phyloP scores from a whole-genome alignment of 92 coral and sea anemone genomes.

The Scolanthus callimorphus region DNA sequence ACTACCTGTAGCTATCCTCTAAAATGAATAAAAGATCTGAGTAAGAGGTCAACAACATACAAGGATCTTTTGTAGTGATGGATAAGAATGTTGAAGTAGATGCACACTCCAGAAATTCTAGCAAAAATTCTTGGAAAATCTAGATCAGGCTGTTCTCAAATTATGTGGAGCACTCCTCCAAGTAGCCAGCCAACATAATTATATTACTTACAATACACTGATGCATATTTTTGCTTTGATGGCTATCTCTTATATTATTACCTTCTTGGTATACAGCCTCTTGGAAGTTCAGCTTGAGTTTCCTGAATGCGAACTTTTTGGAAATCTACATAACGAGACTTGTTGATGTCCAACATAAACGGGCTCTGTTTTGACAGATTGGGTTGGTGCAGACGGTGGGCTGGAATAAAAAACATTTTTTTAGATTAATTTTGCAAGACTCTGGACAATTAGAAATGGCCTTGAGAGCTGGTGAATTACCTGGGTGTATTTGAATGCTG shows the following conservation, averaged over 20 bases:
- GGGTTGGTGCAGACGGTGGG: slow-evolving; percentile 98
- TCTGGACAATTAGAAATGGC: not conserved
- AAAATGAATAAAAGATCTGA: too few species aligned
- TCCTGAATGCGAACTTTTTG: slow-evolving; percentile 98
- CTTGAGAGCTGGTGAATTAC: slow-evolving; percentile 17
- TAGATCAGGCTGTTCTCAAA: too few species aligned
- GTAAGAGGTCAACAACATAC: too few species aligned
- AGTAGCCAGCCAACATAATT: too few species aligned
- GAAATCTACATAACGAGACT: slow-evolving; percentile 94
- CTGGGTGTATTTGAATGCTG: slow-evolving; percentile 98
- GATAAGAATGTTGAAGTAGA: too few species aligned
- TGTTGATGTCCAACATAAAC: slow-evolving; percentile 96
- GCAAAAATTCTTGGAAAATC: too few species aligned
- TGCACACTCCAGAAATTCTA: too few species aligned
- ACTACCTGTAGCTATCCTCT: too few species aligned
- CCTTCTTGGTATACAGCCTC: slow-evolving; percentile 99
- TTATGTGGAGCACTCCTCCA: too few species aligned
- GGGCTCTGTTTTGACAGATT: slow-evolving; percentile 93
- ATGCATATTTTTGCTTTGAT: too few species aligned
- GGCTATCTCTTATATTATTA: slow-evolving; percentile 23
- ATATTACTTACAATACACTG: too few species aligned
- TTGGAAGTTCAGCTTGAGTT: slow-evolving; percentile 95
- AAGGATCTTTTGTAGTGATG: too few species aligned
- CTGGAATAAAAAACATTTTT: slow-evolving; percentile 38
- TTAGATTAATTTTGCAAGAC: not conserved